These are phyloP conservation scores for Operophtera brumata DNA, from an alignment of 2,888 invertebrate genomes.

Conservation along the genomic window DNA sequence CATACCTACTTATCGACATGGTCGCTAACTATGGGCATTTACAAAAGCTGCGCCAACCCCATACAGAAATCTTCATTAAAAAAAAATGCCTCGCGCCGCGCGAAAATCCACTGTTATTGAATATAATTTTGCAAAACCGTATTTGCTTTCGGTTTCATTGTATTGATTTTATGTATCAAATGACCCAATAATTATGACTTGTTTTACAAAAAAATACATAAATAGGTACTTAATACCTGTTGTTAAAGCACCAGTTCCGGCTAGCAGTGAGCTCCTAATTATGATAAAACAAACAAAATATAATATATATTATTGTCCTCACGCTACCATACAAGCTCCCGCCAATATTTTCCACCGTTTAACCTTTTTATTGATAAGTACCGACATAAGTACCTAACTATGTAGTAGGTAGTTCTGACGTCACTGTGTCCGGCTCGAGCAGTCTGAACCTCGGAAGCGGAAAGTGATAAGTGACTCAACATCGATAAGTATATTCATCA, in stretches of 20 bases:
- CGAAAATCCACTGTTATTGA: too few relatives aligned
- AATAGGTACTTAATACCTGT: too few relatives aligned
- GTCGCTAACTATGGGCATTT: too few relatives aligned
- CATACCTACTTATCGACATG: too few relatives aligned
- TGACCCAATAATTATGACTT: too few relatives aligned
- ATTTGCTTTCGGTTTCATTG: too few relatives aligned
- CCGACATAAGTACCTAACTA: neutral
- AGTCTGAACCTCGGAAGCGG: constrained; percentile 19
- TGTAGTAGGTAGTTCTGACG: constrained; percentile 25
- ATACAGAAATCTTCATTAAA: too few relatives aligned
- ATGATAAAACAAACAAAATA: constrained; percentile 43
- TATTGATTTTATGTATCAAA: too few relatives aligned
- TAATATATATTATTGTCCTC: constrained; percentile 30
- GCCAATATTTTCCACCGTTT: constrained; percentile 29
- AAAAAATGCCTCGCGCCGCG: too few relatives aligned
- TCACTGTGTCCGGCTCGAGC: constrained; percentile 31
- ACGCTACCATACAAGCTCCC: constrained; percentile 23
- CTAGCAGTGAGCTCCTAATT: constrained; percentile 48
- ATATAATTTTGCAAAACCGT: too few relatives aligned
- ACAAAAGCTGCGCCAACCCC: too few relatives aligned
- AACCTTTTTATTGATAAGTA: constrained; percentile 32
- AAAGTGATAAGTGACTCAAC: constrained; percentile 29
- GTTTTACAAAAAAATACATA: too few relatives aligned
- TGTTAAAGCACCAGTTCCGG: constrained; percentile 45
- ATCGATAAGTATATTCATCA: neutral